phyloP scores from a whole-genome alignment of 2,888 invertebrate species.

The Nomada hirtipes region DNA sequence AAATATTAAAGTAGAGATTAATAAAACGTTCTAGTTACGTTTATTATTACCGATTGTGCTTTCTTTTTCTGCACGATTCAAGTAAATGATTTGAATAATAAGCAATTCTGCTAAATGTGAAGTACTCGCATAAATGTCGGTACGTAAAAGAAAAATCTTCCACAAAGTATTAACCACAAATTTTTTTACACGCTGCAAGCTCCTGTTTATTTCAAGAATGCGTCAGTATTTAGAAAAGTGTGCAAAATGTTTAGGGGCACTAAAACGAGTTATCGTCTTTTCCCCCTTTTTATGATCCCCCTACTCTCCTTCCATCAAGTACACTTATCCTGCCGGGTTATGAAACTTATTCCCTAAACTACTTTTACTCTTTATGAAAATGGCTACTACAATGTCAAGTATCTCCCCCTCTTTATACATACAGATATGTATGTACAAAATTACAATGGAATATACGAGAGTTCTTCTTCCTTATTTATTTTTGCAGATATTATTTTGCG shows the following conservation, averaged over 20 bases:
- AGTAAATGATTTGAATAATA: no score
- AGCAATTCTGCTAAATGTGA: no score
- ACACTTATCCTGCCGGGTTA: background rate
- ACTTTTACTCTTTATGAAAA: background rate
- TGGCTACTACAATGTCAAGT: background rate
- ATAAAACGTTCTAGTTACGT: no score
- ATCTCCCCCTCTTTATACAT: background rate
- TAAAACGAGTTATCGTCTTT: slow-evolving; percentile 1
- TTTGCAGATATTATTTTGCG: no score
- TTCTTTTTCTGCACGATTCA: no score
- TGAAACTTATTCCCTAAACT: background rate
- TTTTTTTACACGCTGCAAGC: background rate
- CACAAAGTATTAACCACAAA: background rate
- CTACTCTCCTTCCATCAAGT: background rate
- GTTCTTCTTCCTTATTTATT: no score
- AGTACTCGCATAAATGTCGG: background rate
- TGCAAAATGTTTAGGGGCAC: background rate
- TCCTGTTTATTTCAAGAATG: background rate
- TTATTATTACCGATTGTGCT: no score
- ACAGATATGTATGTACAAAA: no score
- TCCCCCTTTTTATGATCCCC: background rate
- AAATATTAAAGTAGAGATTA: no score
- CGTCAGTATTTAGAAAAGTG: background rate
- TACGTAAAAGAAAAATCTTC: background rate
- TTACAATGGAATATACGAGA: no score